Conservation (phyloP, 2,888 invertebrate genomes). For the Callyntrura sp. region DNA sequence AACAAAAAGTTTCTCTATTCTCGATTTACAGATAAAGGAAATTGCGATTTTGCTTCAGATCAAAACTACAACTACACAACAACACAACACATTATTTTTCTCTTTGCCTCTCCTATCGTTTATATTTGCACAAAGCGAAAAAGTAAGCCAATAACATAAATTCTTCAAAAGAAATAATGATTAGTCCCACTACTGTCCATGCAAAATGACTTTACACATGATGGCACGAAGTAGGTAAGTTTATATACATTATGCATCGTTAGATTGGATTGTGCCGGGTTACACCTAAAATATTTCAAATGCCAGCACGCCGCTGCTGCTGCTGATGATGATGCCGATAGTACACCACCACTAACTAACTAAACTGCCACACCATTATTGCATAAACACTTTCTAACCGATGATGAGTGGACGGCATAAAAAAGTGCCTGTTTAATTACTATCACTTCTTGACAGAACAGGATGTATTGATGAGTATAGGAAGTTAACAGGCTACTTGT, state of each 20-base stretch:
- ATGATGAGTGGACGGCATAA: background rate
- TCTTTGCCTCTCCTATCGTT: background rate
- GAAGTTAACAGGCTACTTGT: conserved; percentile 33
- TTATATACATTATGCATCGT: too few relatives aligned
- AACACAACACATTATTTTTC: background rate
- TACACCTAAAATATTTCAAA: conserved; percentile 41
- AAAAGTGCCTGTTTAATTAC: conserved; percentile 19
- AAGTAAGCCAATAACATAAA: conserved; percentile 39
- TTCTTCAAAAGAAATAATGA: conserved; percentile 10
- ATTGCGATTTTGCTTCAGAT: conserved; percentile 12
- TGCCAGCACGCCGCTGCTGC: conserved; percentile 11
- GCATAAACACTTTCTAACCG: background rate
- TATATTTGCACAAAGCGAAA: background rate
- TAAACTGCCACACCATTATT: background rate
- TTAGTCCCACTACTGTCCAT: conserved; percentile 43
- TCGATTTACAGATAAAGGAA: conserved; percentile 38
- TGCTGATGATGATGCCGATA: background rate
- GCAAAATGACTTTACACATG: background rate
- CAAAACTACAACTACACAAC: background rate
- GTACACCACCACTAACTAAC: background rate
- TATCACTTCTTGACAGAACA: conserved; percentile 51
- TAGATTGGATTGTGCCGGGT: background rate
- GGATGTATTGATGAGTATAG: conserved; percentile 54
- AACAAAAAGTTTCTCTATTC: conserved; percentile 21
- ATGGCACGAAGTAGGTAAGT: background rate